Conservation (phyloP, 2,797 vertebrate genomes). For the Pseudochirops corinnae region DNA sequence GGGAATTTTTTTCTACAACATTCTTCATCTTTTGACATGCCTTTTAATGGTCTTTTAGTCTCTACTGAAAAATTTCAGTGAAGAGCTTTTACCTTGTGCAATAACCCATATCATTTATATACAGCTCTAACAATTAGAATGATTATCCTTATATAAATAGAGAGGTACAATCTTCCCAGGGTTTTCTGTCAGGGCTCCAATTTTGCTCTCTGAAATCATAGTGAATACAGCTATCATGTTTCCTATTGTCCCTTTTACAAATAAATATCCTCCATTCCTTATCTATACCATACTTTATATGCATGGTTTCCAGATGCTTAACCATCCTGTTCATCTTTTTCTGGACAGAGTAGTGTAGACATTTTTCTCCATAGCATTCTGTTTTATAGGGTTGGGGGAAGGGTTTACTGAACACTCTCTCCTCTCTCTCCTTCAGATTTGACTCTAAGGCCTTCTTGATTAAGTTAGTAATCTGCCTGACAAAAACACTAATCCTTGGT, state of each 20-base stretch:
- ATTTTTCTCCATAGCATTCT: background rate
- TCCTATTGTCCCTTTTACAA: background rate
- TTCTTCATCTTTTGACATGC: background rate
- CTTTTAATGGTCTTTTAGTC: background rate
- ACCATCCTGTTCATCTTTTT: background rate
- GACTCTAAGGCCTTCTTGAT: constrained; percentile 11
- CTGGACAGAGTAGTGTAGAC: background rate
- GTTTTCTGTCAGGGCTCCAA: no score
- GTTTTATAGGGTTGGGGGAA: background rate
- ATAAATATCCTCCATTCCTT: background rate
- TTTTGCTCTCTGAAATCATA: background rate
- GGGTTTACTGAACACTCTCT: background rate
- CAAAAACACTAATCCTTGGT: constrained; percentile 25
- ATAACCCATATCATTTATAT: background rate
- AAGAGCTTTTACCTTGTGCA: background rate
- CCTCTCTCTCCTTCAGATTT: constrained; percentile 40
- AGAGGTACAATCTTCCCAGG: background rate
- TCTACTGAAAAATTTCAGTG: background rate
- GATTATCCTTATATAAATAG: background rate
- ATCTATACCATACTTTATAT: background rate
- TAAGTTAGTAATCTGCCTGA: constrained; percentile 33
- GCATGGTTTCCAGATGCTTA: background rate
- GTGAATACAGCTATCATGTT: background rate
- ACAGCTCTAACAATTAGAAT: background rate
- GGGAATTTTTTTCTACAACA: background rate